A percentile compares a stretch with the other conserved stretches of the same genome.
These are phyloP conservation scores for Anagrus nilaparvatae DNA, from an alignment of 1,140 invertebrate species.

Conservation along the genomic window DNA sequence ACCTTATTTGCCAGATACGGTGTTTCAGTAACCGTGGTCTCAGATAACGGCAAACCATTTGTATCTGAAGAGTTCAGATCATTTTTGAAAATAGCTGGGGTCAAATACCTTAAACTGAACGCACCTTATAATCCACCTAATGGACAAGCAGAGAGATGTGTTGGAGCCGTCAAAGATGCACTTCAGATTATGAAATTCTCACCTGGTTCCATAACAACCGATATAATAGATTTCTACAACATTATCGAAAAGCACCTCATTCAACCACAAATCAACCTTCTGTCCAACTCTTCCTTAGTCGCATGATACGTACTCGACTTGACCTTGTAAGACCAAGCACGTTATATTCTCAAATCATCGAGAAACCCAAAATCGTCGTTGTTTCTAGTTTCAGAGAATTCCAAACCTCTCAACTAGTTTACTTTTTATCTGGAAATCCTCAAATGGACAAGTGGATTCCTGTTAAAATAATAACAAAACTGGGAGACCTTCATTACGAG, in stretches of 20 bases:
- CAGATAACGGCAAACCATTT: slow-evolving; percentile 26
- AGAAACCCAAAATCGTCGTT: too few relatives aligned
- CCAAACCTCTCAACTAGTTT: too few relatives aligned
- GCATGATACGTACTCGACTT: slow-evolving; percentile 8
- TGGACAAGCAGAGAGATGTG: slow-evolving; percentile 29
- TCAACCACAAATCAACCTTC: slow-evolving; percentile 12
- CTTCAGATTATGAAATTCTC: slow-evolving; percentile 13
- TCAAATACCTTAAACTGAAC: slow-evolving; percentile 22
- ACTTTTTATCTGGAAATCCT: too few relatives aligned
- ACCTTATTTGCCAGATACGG: slow-evolving; percentile 22
- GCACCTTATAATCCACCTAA: slow-evolving; percentile 31
- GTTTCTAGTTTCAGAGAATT: too few relatives aligned
- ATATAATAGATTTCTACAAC: slow-evolving; percentile 17
- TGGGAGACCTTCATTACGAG: too few relatives aligned
- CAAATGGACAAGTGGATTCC: too few relatives aligned
- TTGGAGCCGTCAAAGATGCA: slow-evolving; percentile 23
- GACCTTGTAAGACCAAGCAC: too few relatives aligned
- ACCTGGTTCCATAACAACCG: background rate
- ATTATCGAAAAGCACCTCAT: slow-evolving; percentile 17
- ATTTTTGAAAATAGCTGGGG: slow-evolving; percentile 20
- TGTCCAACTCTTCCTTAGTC: slow-evolving; percentile 11
- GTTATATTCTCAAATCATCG: too few relatives aligned
- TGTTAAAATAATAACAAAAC: too few relatives aligned
- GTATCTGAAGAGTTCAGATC: slow-evolving; percentile 22
- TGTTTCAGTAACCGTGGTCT: slow-evolving; percentile 19